Base-by-base conservation (phyloP, 53 echinoderm and acorn worm species). In the Patiria pectinifera region DNA sequence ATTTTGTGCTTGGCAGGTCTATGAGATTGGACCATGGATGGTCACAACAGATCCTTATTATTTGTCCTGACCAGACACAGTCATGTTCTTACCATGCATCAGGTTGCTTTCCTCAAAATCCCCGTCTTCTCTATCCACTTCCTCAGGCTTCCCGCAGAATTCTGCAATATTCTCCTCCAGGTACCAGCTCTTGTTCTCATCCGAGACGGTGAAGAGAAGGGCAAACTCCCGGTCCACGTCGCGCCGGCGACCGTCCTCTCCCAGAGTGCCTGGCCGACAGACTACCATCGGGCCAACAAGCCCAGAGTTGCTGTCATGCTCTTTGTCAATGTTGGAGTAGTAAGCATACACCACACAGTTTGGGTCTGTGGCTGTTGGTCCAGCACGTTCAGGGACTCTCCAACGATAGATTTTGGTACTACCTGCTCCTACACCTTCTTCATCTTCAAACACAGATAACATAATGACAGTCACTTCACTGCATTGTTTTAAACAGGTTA, bases 181-280 rank as follows among this genome's bases (percentile, higher is more conserved):
- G 80, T 98, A 98, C 98, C 98, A 98, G 90, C 96, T 98, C 88
- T 95, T 92, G 80, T 95, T 98, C 66, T 98, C 98, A 89, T 98
- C 98, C n/a, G 86, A 87, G 11, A 98, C 95, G 14, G 93, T 96
- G 86, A 95, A 96, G 66, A 98, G 88, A 21, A 98, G 91, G 16
- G 94, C 94, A 82, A 96, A 94, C 48, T 98, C 98, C 58, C 71
- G 82, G 47, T 96, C 94, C 19, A 98, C 93, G 62, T 98, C 98
- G 26, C 44, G 76, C 19, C 98, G 86, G 13, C 63, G 48, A 5
- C 96, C 94, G 12, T 92, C 79, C n/a, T 80, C 60, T 15, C 93
- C 92, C 0, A 98, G 95, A 9, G 75, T 82, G 5, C 92, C 95
- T 21, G 58, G 69, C 10, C 84, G 92, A 86, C 98, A 98, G 76